These are phyloP conservation scores for Stegana nigrithorax DNA, from an alignment of 2,888 invertebrate species.

Conservation along the genomic window DNA sequence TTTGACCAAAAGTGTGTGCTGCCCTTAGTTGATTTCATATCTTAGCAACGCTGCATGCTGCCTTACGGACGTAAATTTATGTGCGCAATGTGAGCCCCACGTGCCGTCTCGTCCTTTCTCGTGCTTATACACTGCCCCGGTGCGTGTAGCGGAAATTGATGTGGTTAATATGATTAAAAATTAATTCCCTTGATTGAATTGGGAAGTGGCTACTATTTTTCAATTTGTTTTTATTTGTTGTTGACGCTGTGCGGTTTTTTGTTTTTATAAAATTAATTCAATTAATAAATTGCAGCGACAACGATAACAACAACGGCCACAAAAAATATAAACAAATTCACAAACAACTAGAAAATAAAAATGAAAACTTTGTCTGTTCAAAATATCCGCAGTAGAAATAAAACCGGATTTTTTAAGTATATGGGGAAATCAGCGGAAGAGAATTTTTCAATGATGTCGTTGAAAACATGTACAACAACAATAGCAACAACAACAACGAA, in stretches of 20 bases:
- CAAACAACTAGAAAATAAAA: not conserved
- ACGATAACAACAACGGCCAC: not conserved
- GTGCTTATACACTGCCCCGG: no score
- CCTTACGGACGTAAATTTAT: not conserved
- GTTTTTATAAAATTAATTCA: no score
- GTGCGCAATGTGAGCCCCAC: no score
- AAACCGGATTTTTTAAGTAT: slow-evolving; percentile 47
- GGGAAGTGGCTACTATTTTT: no score
- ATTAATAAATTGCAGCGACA: not conserved
- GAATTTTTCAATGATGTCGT: not conserved
- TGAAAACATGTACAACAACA: slow-evolving; percentile 20
- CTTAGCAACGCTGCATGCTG: not conserved
- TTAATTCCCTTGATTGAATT: slow-evolving; percentile 22
- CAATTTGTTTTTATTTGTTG: no score
- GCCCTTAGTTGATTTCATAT: no score
- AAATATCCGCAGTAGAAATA: slow-evolving; percentile 8
- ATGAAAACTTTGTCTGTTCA: not conserved
- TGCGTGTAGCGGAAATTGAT: slow-evolving; percentile 38
- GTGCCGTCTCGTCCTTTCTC: no score
- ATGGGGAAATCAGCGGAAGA: no score
- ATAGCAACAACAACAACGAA: slow-evolving; percentile 25
- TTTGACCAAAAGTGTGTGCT: no score
- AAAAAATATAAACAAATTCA: not conserved
- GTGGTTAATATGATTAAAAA: slow-evolving; percentile 34
- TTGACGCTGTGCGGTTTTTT: no score